Conservation (phyloP, 1,140 invertebrate species). For the Caenorhabditis brenneri region DNA sequence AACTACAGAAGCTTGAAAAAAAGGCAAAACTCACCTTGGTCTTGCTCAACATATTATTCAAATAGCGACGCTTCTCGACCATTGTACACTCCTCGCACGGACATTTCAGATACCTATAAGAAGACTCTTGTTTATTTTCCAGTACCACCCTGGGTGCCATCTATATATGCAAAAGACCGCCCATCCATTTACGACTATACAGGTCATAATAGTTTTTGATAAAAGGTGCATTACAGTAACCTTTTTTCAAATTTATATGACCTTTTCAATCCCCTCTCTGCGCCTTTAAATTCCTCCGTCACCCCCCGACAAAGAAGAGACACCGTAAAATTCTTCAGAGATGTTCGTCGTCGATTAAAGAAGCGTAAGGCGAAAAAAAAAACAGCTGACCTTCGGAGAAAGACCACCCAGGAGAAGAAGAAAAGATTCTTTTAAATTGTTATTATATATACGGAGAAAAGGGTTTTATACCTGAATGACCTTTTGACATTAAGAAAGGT, state of each 20-base stretch:
- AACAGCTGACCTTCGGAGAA: not conserved
- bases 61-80: conserved; percentile 53
- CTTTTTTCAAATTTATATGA: not conserved
- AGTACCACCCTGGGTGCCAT: not conserved
- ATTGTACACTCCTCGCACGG: conserved; percentile 48
- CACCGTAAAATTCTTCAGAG: not conserved
- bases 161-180: not conserved
- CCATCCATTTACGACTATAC: not conserved
- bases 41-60: conserved; percentile 53
- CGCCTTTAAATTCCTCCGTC: too few species aligned
- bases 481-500: too few species aligned
- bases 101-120: conserved; percentile 50
- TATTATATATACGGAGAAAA: not conserved
- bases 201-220: too few species aligned
- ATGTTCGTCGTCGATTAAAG: not conserved
- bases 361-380: not conserved
- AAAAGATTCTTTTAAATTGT: not conserved
- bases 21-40: conserved; percentile 27
- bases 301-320: not conserved
- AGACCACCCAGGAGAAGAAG: not conserved
- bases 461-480: not conserved
- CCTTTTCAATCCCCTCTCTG: too few species aligned
- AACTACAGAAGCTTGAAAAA: not conserved
- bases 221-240: too few species aligned
- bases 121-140: not conserved